Evolutionary conservation across 92 coral and sea anemone genomes (phyloP).

Genomic region (Pocillopora meandrina): DNA sequence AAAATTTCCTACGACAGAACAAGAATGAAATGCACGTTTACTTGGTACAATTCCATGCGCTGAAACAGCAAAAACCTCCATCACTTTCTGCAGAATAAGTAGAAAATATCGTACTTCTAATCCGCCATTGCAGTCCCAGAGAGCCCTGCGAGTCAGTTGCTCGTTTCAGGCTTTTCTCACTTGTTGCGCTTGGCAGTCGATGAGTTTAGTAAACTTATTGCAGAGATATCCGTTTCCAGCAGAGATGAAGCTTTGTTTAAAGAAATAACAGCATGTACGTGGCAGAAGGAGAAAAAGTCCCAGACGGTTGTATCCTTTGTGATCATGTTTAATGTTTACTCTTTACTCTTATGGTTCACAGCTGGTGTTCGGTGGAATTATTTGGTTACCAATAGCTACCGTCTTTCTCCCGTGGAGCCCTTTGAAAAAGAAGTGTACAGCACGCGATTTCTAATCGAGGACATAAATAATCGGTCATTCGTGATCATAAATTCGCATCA

Average conservation of each 20-base stretch:
- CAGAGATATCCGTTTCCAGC: conserved; percentile 5
- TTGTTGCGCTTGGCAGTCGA: conserved; percentile 32
- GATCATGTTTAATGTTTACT: not conserved
- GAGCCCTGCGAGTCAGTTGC: not conserved
- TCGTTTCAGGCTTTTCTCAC: conserved; percentile 29
- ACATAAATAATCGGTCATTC: not conserved
- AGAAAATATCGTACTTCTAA: not conserved
- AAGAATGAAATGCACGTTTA: conserved; percentile 89
- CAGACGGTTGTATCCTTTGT: conserved; percentile 64
- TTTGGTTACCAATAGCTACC: conserved; percentile 39
- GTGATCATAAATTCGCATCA: not conserved
- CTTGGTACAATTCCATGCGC: conserved; percentile 57
- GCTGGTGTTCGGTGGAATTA: not conserved
- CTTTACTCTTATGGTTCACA: not conserved
- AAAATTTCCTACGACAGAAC: conserved; percentile 64
- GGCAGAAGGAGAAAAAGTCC: conserved; percentile 71
- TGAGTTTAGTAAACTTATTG: conserved; percentile 11
- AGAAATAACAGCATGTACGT: conserved; percentile 60
- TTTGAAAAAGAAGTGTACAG: not conserved
- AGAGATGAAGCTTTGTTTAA: conserved; percentile 43
- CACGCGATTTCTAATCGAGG: not conserved
- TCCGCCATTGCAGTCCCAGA: conserved; percentile 64
- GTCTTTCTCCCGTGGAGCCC: not conserved
- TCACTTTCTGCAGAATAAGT: not conserved
- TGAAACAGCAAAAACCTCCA: conserved; percentile 65